These are phyloP conservation scores for Scaptomyza parva DNA, from an alignment of 2,888 invertebrate genomes.

Conservation along the genomic window DNA sequence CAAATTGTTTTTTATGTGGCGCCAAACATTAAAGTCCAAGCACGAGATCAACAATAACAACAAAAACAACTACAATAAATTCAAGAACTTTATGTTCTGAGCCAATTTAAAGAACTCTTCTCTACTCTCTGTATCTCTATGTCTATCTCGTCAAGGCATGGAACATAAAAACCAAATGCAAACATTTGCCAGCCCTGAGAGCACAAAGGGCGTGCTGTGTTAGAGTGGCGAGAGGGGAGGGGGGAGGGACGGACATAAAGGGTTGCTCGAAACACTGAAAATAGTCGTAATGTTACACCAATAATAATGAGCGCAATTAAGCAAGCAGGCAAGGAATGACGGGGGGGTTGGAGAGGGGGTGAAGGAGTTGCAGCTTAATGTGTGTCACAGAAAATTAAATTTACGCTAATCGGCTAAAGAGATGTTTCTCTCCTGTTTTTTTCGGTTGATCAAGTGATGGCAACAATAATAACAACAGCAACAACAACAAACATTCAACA, in stretches of 20 bases:
- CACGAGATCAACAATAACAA: conserved; percentile 30
- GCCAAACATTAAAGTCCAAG: conserved; percentile 61
- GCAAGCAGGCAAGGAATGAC: conserved; percentile 8
- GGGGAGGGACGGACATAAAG: conserved; percentile 13
- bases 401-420: conserved; percentile 67
- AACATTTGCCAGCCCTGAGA: conserved; percentile 53
- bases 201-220: neutral
- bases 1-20: conserved; percentile 69
- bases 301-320: conserved; percentile 78
- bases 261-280: conserved; percentile 26
- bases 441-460: conserved; percentile 12
- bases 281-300: conserved; percentile 62
- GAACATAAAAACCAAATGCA: conserved; percentile 73
- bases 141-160: conserved; percentile 35
- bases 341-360: neutral
- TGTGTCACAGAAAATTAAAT: conserved; percentile 77
- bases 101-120: conserved; percentile 54
- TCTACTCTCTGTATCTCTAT: too few species aligned
- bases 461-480: conserved; percentile 5
- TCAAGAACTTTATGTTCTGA: conserved; percentile 54
- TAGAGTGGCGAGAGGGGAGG: too few species aligned
- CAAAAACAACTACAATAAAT: conserved; percentile 42
- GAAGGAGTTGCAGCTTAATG: conserved; percentile 66
- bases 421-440: conserved; percentile 3
- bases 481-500: conserved; percentile 9